Percentiles rank a stretch among this genome's conserved stretches.
These are phyloP conservation scores for Strix occidentalis DNA, from an alignment of 2,797 vertebrate species.

Conservation along the genomic window DNA sequence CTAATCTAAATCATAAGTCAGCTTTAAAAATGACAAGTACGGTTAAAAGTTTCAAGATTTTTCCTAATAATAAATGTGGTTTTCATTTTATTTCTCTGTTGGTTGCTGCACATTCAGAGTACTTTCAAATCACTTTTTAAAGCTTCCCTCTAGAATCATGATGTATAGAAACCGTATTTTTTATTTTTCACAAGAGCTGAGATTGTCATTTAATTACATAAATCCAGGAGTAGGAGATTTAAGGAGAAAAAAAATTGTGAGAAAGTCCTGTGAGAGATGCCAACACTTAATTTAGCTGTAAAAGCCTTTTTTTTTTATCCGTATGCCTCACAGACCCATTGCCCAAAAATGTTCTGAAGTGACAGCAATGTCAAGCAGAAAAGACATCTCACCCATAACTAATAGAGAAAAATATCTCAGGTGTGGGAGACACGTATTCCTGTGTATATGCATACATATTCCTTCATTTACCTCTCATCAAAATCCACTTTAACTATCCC, in stretches of 20 bases:
- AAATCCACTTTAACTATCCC: background rate
- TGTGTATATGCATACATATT: background rate
- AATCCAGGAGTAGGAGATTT: conserved; percentile 38
- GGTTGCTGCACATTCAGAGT: conserved; percentile 4
- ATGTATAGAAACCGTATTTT: background rate
- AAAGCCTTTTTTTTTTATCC: background rate
- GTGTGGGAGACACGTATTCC: background rate
- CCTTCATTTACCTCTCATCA: background rate
- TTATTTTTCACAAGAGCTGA: conserved; percentile 34
- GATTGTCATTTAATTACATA: conserved; percentile 58
- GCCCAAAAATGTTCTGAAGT: conserved; percentile 28
- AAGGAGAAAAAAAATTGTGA: background rate
- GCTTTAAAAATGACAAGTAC: conserved; percentile 41
- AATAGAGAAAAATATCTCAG: background rate
- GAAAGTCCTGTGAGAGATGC: conserved; percentile 45
- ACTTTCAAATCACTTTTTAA: conserved; percentile 45
- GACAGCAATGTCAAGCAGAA: conserved; percentile 5
- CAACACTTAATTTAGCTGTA: conserved; percentile 38
- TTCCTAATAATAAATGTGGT: conserved; percentile 52
- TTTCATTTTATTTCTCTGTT: conserved; percentile 57
- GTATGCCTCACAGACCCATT: background rate
- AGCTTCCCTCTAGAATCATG: conserved; percentile 32
- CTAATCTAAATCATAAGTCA: conserved; percentile 61
- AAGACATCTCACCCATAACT: background rate
- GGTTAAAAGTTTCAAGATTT: conserved; percentile 46